Evolutionary conservation across 2,113 vertebrate species (phyloP).

Genomic region (Pedionomus torquatus): DNA sequence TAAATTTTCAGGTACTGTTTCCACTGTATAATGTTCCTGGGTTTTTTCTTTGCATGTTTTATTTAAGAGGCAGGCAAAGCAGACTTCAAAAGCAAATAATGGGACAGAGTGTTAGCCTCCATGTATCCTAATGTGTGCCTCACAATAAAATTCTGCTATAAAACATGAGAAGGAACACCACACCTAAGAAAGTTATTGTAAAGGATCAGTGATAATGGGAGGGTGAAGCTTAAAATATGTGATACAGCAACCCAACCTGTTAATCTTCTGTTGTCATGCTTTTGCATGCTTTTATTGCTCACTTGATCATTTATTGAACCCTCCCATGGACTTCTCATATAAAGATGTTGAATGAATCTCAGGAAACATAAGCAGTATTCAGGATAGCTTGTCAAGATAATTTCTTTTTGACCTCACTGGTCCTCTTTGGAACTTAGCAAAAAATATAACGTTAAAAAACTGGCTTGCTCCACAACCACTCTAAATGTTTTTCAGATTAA

Average conservation of each 20-base stretch:
- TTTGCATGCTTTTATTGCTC: not conserved
- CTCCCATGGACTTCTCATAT: not conserved
- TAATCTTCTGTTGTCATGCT: not conserved
- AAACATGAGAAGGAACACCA: not conserved
- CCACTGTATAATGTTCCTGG: not conserved
- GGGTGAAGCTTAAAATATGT: not conserved
- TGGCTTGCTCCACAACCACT: accelerated
- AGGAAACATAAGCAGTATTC: not conserved
- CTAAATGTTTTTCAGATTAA: not conserved
- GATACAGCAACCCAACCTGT: not conserved
- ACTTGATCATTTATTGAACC: not conserved
- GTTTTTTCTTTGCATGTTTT: not conserved
- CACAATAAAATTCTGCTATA: not conserved
- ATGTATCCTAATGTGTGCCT: not conserved
- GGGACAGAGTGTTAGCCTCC: not conserved
- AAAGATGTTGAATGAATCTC: not conserved
- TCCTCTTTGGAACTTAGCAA: not conserved
- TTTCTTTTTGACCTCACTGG: not conserved
- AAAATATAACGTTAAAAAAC: not conserved
- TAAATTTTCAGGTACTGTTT: not conserved
- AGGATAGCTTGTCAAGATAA: not conserved
- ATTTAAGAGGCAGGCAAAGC: not conserved
- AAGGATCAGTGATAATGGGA: not conserved
- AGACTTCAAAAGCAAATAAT: not conserved
- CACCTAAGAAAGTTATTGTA: not conserved